Conservation (phyloP, 2,797 vertebrate genomes). For the Tadarida brasiliensis region DNA sequence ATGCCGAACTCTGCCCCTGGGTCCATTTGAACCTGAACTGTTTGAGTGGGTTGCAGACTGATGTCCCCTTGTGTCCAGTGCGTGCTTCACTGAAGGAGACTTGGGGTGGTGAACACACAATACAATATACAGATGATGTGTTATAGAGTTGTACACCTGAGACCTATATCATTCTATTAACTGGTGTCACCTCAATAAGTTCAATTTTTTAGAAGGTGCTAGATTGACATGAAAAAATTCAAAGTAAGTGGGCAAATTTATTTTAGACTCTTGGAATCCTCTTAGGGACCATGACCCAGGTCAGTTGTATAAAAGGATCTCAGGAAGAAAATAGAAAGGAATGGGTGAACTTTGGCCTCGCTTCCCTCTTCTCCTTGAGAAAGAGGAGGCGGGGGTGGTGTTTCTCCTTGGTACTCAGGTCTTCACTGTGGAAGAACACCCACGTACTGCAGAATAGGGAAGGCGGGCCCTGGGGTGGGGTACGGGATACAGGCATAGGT, state of each 20-base stretch:
- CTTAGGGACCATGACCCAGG: neutral
- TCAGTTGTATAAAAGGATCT: no score
- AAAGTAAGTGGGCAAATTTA: neutral
- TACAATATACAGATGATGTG: neutral
- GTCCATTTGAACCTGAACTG: neutral
- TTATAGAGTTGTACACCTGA: neutral
- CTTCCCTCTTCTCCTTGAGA: neutral
- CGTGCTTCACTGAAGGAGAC: neutral
- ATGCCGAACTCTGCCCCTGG: neutral
- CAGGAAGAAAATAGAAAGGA: neutral
- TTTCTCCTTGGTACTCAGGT: neutral
- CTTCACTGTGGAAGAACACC: neutral
- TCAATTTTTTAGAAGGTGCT: neutral
- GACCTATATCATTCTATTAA: neutral
- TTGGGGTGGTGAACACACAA: neutral
- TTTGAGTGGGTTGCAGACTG: accelerated
- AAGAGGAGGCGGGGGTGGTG: neutral
- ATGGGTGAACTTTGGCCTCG: neutral
- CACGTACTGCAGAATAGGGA: neutral
- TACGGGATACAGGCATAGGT: neutral
- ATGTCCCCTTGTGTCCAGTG: accelerated
- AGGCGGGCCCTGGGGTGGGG: neutral
- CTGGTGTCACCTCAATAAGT: neutral
- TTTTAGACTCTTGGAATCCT: neutral
- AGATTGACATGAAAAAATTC: neutral